These are phyloP conservation scores for Aspidoscelis tigris DNA, from an alignment of 2,113 vertebrate genomes.

Conservation along the genomic window DNA sequence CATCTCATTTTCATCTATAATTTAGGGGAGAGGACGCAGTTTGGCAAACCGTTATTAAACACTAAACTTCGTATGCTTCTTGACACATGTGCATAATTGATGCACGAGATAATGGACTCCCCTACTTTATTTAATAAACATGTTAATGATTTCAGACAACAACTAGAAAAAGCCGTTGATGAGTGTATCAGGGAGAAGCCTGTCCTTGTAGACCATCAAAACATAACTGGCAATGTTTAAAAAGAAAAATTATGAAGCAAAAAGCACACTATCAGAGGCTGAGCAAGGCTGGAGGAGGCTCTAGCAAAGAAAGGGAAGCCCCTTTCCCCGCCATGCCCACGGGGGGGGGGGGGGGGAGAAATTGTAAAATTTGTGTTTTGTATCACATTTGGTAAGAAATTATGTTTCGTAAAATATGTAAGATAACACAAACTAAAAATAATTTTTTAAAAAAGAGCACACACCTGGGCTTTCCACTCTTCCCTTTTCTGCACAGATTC, in stretches of 20 bases:
- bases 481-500: no score
- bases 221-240: conserved; percentile 66
- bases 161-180: conserved; percentile 69
- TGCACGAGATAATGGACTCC: conserved; percentile 82
- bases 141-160: conserved; percentile 84
- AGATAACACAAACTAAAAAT: no score
- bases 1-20: conserved; percentile 69
- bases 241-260: conserved; percentile 77
- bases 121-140: conserved; percentile 85
- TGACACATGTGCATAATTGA: conserved; percentile 83
- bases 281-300: conserved; percentile 8
- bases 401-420: no score
- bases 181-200: conserved; percentile 77
- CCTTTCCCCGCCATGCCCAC: no score
- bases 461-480: no score
- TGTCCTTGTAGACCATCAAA: neutral
- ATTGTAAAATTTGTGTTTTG: no score
- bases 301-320: no score
- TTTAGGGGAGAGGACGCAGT: conserved; percentile 71
- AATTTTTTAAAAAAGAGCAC: no score
- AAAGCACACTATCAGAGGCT: conserved; percentile 80
- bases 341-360: no score
- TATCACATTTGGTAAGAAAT: no score
- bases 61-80: conserved; percentile 75
- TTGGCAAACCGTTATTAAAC: conserved; percentile 75